Conservation (phyloP, 2,888 invertebrate genomes). For the Lasioglossum pauxillum region DNA sequence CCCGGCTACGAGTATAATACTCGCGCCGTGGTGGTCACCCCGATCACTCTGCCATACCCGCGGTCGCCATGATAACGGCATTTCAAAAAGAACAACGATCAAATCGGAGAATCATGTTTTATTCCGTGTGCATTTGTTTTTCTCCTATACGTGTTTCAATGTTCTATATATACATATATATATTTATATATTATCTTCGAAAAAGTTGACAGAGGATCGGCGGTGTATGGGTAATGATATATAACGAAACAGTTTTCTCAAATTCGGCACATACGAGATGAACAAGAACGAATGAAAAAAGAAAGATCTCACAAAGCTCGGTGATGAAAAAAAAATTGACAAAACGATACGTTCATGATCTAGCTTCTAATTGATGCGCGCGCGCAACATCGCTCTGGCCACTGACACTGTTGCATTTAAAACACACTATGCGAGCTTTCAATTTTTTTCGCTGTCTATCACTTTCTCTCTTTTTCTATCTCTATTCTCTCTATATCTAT, state of each 20-base stretch:
- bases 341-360: slow-evolving; percentile 28
- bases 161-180: not conserved
- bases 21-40: slow-evolving; percentile 81
- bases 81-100: not conserved
- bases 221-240: slow-evolving; percentile 27
- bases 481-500: slow-evolving; percentile 9
- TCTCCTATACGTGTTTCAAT: slow-evolving; percentile 8
- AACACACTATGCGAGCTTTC: slow-evolving; percentile 55
- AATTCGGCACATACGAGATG: slow-evolving; percentile 23
- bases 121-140: slow-evolving; percentile 14
- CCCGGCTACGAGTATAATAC: slow-evolving; percentile 82
- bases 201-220: slow-evolving; percentile 51
- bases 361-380: slow-evolving; percentile 60
- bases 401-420: slow-evolving; percentile 65
- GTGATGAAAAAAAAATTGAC: slow-evolving; percentile 35
- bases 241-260: slow-evolving; percentile 34
- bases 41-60: slow-evolving; percentile 79
- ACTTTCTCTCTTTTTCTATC: slow-evolving; percentile 15
- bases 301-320: slow-evolving; percentile 65
- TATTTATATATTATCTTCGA: not conserved
- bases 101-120: slow-evolving; percentile 8
- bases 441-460: slow-evolving; percentile 38
- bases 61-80: slow-evolving; percentile 74
- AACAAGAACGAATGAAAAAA: slow-evolving; percentile 46
- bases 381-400: slow-evolving; percentile 47